A percentile compares a stretch with the other conserved stretches of the same genome.
phyloP scores from a whole-genome alignment of 2,888 invertebrate genomes.

The Biston betularia region DNA sequence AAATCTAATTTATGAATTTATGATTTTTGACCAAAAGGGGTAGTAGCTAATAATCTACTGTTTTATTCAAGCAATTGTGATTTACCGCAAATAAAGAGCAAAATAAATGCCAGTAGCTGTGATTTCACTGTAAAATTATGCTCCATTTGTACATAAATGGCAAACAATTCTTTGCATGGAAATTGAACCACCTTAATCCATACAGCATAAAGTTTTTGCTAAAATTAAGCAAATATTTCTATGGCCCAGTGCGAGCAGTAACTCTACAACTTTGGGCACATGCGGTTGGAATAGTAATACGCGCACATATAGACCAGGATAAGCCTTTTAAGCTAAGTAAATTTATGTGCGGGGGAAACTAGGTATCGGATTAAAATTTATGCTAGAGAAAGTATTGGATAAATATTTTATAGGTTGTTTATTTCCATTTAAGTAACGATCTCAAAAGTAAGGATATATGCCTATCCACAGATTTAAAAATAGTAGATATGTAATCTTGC shows the following conservation, averaged over 20 bases:
- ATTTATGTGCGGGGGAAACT: conserved; percentile 30
- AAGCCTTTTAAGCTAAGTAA: conserved; percentile 35
- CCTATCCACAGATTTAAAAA: neutral
- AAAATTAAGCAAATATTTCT: conserved; percentile 50
- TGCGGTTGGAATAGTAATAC: conserved; percentile 31
- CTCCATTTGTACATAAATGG: no score
- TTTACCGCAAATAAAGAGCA: no score
- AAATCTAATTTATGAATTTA: no score
- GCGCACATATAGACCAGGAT: conserved; percentile 24
- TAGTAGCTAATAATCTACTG: no score
- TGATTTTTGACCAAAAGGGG: no score
- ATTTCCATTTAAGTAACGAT: conserved; percentile 4
- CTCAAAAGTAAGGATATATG: neutral
- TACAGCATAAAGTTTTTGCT: conserved; percentile 9
- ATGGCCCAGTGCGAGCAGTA: conserved; percentile 42
- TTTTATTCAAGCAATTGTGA: no score
- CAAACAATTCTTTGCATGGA: no score
- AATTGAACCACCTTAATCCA: neutral
- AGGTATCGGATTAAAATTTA: conserved; percentile 35
- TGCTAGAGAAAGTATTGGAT: conserved; percentile 27
- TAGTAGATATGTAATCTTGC: no score
- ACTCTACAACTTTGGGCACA: conserved; percentile 27
- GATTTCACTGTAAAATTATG: no score
- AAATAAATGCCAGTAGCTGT: no score
- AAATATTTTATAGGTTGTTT: conserved; percentile 20